Conservation (phyloP, 2,113 vertebrate species). For the Callocephalon fimbriatum region DNA sequence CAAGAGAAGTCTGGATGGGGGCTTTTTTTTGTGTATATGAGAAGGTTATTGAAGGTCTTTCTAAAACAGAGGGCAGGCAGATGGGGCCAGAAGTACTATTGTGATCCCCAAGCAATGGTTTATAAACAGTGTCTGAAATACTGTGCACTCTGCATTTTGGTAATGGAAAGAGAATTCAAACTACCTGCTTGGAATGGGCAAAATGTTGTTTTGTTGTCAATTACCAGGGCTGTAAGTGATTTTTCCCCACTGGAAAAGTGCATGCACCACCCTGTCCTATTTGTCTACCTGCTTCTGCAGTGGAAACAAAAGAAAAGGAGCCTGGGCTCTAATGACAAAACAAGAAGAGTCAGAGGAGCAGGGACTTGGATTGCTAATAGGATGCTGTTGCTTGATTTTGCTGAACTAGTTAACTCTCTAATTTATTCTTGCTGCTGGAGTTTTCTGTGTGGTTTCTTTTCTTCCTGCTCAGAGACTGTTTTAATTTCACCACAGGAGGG, state of each 20-base stretch:
- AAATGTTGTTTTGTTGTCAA: not conserved
- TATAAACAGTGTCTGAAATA: not conserved
- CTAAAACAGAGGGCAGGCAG: not conserved
- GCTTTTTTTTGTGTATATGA: not conserved
- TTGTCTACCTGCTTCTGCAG: not conserved
- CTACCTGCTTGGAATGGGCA: not conserved
- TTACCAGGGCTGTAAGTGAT: not conserved
- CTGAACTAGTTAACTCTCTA: slow-evolving; percentile 10
- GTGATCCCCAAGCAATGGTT: not conserved
- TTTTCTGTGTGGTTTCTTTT: not conserved
- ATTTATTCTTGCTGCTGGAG: slow-evolving; percentile 51
- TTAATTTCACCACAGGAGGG: slow-evolving; percentile 62
- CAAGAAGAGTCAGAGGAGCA: not conserved
- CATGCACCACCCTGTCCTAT: not conserved
- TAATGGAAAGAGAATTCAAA: not conserved
- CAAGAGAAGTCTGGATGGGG: not conserved
- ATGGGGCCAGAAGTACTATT: not conserved
- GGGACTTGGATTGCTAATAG: not conserved
- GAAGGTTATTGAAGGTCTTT: not conserved
- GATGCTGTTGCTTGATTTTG: not conserved
- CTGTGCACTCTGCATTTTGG: not conserved
- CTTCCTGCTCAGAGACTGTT: not conserved
- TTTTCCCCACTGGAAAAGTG: not conserved
- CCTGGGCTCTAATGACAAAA: not conserved
- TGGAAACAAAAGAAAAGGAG: not conserved